These are phyloP conservation scores for Characodon lateralis DNA, from an alignment of 2,797 vertebrate genomes.

Conservation along the genomic window DNA sequence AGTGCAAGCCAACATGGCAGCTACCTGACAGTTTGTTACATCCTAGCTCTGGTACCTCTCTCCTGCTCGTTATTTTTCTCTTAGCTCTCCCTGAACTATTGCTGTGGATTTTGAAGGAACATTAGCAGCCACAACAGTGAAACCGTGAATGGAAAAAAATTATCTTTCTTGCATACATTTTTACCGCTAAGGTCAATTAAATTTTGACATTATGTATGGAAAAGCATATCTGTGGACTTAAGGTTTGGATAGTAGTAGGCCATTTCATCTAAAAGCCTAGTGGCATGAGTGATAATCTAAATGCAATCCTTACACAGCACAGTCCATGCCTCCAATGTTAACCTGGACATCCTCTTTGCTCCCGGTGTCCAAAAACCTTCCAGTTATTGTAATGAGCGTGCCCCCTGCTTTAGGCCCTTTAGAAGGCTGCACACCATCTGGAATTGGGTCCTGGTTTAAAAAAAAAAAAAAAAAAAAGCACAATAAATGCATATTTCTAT, in stretches of 20 bases:
- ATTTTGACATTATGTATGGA: conserved; percentile 41
- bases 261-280: conserved; percentile 33
- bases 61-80: conserved; percentile 57
- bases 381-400: conserved; percentile 89
- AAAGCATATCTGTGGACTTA: not conserved
- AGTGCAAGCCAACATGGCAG: conserved; percentile 58
- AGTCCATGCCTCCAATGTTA: conserved; percentile 82
- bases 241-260: conserved; percentile 45
- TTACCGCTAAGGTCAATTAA: conserved; percentile 54
- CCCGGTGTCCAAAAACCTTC: conserved; percentile 85
- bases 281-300: conserved; percentile 46
- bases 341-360: conserved; percentile 88
- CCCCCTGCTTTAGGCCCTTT: conserved; percentile 87
- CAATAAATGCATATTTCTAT: conserved; percentile 33
- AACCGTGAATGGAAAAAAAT: conserved; percentile 18
- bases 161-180: conserved; percentile 33
- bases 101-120: conserved; percentile 47
- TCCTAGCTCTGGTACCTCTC: conserved; percentile 47
- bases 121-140: conserved; percentile 37
- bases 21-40: conserved; percentile 67
- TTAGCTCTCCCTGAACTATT: conserved; percentile 62
- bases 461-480: not conserved
- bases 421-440: conserved; percentile 64
- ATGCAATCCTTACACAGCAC: conserved; percentile 87
- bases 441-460: conserved; percentile 83